Conservation (phyloP, 1,140 invertebrate species). For the Psix sp. region DNA sequence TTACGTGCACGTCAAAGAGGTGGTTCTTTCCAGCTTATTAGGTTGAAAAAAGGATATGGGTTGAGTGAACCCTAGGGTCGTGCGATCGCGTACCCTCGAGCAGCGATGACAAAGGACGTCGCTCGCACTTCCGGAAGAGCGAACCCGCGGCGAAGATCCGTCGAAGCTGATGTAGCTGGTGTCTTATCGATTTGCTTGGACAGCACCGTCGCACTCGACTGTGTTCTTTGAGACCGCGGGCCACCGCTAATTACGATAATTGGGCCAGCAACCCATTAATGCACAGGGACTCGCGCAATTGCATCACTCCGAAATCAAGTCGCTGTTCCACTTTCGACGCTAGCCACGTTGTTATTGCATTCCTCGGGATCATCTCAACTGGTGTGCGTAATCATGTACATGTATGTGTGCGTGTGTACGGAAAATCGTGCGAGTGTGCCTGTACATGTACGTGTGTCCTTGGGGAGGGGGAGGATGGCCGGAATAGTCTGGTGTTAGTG, state of each 20-base stretch:
- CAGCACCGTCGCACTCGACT: slow-evolving; percentile 9
- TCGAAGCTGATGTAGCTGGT: slow-evolving; percentile 37
- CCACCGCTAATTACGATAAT: slow-evolving; percentile 24
- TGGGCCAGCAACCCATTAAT: slow-evolving; percentile 31
- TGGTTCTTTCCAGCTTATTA: background rate
- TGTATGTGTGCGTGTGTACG: slow-evolving; percentile 1
- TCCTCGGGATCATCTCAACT: slow-evolving; percentile 6
- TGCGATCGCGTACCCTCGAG: no score
- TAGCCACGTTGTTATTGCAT: slow-evolving; percentile 14
- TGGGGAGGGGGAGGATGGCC: slow-evolving; percentile 9
- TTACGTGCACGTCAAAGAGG: no score
- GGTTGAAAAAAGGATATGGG: background rate
- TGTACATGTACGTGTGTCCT: no score
- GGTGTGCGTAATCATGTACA: background rate
- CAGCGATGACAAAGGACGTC: slow-evolving; percentile 1
- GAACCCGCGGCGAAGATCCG: slow-evolving; percentile 1
- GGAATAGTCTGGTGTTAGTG: slow-evolving; percentile 8
- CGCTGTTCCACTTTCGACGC: slow-evolving; percentile 30
- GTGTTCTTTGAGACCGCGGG: slow-evolving; percentile 9
- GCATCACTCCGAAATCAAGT: slow-evolving; percentile 39
- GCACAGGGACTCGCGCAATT: slow-evolving; percentile 16
- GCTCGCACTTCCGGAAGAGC: slow-evolving; percentile 25
- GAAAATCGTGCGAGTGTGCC: no score
- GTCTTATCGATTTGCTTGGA: slow-evolving; percentile 50
- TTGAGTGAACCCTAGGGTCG: no score